Evolutionary conservation across 2,888 invertebrate species (phyloP).

Genomic region (Meganola albula): DNA sequence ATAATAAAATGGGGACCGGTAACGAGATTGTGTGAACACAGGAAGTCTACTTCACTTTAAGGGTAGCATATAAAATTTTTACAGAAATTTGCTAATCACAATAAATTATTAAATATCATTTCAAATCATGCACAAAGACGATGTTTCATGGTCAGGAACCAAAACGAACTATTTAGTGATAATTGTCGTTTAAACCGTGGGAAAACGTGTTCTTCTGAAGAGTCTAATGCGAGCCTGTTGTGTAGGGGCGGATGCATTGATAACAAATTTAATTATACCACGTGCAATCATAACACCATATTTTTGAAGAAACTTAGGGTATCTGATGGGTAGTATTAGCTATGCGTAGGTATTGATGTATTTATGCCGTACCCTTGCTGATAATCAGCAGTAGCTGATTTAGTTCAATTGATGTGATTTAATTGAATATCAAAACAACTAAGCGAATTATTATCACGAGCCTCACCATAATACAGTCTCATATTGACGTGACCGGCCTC

Average conservation of each 20-base stretch:
- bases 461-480: conserved; percentile 66
- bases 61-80: conserved; percentile 40
- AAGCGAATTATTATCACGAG: conserved; percentile 67
- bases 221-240: conserved; percentile 50
- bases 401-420: conserved; percentile 19
- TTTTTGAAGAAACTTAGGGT: no score
- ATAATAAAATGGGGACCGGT: conserved; percentile 64
- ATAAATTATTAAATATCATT: conserved; percentile 14
- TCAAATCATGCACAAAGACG: not conserved
- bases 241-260: conserved; percentile 57
- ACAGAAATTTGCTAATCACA: no score
- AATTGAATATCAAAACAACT: conserved; percentile 39
- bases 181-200: conserved; percentile 46
- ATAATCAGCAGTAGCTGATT: no score
- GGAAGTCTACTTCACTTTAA: conserved; percentile 61
- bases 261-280: conserved; percentile 52
- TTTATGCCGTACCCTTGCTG: no score
- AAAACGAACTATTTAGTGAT: not conserved
- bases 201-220: conserved; percentile 64
- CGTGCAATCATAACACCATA: conserved; percentile 42
- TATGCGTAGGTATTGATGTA: no score
- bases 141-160: not conserved
- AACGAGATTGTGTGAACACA: conserved; percentile 63
- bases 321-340: no score
- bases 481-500: conserved; percentile 73